Evolutionary conservation across 2,888 invertebrate species (phyloP), one percentile per base, ranked within the genome.

Genomic region (Drosophila monieri): DNA sequence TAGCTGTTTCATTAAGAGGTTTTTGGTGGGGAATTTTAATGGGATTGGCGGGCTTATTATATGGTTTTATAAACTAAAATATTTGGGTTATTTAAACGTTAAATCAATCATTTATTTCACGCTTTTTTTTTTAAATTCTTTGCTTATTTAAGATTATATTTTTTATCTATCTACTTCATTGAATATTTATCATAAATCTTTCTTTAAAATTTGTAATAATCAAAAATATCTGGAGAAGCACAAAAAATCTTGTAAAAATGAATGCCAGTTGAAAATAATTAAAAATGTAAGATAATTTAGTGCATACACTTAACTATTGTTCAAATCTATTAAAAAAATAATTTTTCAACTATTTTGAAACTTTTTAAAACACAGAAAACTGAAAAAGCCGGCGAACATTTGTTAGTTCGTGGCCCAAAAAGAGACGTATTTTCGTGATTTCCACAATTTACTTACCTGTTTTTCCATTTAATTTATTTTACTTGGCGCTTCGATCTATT

Each of bases 401-500:
- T 41, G 39, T 41, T 41, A 41, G 18, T 35, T 35, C n/a, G 6
- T 35, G 35, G n/a, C 35, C 5, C 35, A n/a, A 35, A 35, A 35
- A 35, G 2, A 15, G 39, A 14, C 15, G 2, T 39, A 6, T 14
- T 8, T 39, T 15, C 1, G 14, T 14, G 8, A 39, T 39, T 39
- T n/a, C 8, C 14, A 39, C 9, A 41, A 10, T 10, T 41, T 41
- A 41, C 39, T 41, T 18, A 41, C 39, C 6, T n/a, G 35, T 6
- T 35, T 35, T 32, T 32, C 32, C 12, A 12, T 3, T 6, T 5
- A 4, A 32, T 32, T 39, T 14, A 9, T 6, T 3, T 39, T 14
- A 8, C 2, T 39, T 39, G 12, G 8, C 5, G 8, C 9, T 39
- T 39, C 15, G 39, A 15, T 18, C 10, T 1, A 18, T 10, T 18